A percentile compares a stretch with the other conserved stretches of the same genome.
Conservation (phyloP, 2,888 invertebrate species). For the Thyatira batis region DNA sequence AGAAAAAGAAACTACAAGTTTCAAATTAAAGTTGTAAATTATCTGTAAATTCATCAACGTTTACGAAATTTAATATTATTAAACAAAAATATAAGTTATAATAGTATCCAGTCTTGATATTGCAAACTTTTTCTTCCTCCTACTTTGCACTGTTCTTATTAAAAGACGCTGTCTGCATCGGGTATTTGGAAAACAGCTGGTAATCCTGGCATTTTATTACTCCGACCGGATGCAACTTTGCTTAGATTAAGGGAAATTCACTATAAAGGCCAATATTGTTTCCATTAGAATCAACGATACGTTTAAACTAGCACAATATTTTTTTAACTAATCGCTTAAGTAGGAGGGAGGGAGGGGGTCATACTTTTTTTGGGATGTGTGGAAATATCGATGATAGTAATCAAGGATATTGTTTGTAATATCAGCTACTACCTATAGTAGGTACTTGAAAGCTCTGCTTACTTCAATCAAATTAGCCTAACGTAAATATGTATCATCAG, state of each 20-base stretch:
- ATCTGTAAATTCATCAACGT: too few species aligned
- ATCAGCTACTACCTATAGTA: too few species aligned
- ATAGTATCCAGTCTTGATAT: constrained; percentile 9
- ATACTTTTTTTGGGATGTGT: too few species aligned
- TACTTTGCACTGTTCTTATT: constrained; percentile 13
- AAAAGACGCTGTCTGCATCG: constrained; percentile 4
- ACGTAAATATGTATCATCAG: too few species aligned
- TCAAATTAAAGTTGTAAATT: too few species aligned
- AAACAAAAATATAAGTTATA: background rate
- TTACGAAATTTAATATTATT: too few species aligned
- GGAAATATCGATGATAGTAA: too few species aligned
- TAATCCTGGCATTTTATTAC: constrained; percentile 9
- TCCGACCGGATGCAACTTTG: constrained; percentile 5
- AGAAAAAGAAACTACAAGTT: too few species aligned
- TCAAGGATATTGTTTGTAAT: too few species aligned
- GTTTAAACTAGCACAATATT: background rate
- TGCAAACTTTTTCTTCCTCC: constrained; percentile 6
- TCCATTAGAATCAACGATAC: background rate
- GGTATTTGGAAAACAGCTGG: constrained; percentile 5
- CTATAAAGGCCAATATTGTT: background rate
- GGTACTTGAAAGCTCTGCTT: too few species aligned
- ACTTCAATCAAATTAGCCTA: too few species aligned
- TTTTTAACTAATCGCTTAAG: background rate
- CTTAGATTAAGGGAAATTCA: background rate
- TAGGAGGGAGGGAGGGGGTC: too few species aligned